Conservation (phyloP, 2,113 vertebrate genomes). For the Recurvirostra avosetta region DNA sequence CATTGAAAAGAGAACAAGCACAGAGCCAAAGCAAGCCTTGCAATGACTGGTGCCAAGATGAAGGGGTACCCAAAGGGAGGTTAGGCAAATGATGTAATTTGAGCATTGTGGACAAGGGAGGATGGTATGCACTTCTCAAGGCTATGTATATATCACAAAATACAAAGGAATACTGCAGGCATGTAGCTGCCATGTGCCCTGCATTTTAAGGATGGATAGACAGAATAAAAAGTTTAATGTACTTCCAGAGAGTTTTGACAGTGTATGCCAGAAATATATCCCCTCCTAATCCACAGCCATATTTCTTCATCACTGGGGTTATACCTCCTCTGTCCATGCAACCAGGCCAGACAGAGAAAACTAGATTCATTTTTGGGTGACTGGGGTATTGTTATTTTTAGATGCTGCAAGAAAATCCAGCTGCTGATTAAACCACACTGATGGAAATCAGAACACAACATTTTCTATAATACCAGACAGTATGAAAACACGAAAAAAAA, state of each 20-base stretch:
- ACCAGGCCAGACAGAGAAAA: neutral
- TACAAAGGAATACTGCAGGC: neutral
- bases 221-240: neutral
- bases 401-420: neutral
- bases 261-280: neutral
- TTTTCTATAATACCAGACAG: neutral
- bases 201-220: neutral
- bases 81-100: neutral
- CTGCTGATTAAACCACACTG: neutral
- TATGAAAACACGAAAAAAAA: neutral
- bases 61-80: neutral
- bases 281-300: neutral
- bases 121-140: neutral
- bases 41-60: neutral
- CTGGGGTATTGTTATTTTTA: neutral
- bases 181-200: neutral
- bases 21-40: neutral
- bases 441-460: neutral
- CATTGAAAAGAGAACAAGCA: neutral
- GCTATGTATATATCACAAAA: neutral
- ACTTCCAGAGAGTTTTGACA: neutral
- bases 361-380: neutral
- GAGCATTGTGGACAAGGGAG: neutral
- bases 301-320: neutral
- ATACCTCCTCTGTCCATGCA: neutral